These are phyloP conservation scores for Metopolophium dirhodum DNA, from an alignment of 1,140 invertebrate species.

Conservation along the genomic window DNA sequence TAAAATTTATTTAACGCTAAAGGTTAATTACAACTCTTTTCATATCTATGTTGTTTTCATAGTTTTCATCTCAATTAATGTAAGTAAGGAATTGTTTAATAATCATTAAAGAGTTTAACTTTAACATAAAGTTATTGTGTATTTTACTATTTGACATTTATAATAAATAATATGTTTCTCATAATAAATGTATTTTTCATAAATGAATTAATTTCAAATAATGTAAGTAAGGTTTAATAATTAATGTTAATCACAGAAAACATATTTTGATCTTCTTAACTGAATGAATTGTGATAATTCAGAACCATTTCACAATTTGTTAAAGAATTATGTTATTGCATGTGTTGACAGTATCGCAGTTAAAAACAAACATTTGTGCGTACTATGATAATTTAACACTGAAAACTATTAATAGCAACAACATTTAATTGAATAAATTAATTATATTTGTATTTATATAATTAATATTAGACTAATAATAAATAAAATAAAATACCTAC, in stretches of 20 bases:
- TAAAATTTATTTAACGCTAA: neutral
- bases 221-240: conserved; percentile 35
- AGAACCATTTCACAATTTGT: too few relatives aligned
- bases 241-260: conserved; percentile 32
- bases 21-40: neutral
- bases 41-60: neutral
- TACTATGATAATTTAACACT: too few relatives aligned
- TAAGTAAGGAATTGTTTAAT: conserved; percentile 23
- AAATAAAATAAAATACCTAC: too few relatives aligned
- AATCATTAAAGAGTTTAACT: conserved; percentile 16
- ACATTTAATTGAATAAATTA: too few relatives aligned
- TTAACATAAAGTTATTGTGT: neutral
- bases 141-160: neutral
- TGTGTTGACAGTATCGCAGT: too few relatives aligned
- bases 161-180: neutral
- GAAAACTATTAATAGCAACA: too few relatives aligned
- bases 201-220: neutral
- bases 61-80: conserved; percentile 14
- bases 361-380: too few relatives aligned
- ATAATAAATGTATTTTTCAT: conserved; percentile 9
- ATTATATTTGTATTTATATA: too few relatives aligned
- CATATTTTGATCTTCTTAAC: neutral
- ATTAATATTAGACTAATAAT: too few relatives aligned
- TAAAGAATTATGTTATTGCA: too few relatives aligned
- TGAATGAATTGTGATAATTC: neutral